Conservation (phyloP, 92 coral and sea anemone species). For the Bergia sp. region DNA sequence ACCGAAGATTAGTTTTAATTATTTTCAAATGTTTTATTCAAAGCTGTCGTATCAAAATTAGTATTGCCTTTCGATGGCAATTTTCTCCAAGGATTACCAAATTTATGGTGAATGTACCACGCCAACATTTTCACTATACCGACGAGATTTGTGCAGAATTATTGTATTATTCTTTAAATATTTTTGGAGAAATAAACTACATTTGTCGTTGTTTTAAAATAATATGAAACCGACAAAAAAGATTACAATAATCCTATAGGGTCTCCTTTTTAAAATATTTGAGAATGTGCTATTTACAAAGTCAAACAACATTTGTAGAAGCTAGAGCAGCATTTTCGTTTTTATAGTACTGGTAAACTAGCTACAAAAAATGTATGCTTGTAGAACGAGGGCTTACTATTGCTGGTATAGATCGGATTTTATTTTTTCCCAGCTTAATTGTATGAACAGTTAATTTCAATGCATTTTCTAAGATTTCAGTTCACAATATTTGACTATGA, state of each 20-base stretch:
- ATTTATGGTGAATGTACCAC: neutral
- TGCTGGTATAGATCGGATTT: neutral
- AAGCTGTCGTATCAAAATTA: too few species aligned
- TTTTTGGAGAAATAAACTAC: neutral
- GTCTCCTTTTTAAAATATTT: too few species aligned
- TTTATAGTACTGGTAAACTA: too few species aligned
- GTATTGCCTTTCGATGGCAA: neutral
- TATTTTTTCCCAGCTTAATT: slow-evolving; percentile 9
- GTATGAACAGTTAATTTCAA: neutral
- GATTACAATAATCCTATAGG: too few species aligned
- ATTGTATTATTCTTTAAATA: neutral
- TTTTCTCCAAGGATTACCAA: slow-evolving; percentile 9
- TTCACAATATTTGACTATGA: neutral
- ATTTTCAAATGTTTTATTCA: too few species aligned
- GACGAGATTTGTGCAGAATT: neutral
- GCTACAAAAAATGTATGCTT: neutral
- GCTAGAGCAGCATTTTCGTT: too few species aligned
- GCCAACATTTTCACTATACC: neutral
- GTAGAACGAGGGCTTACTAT: neutral
- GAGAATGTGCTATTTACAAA: too few species aligned
- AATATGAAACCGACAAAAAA: neutral
- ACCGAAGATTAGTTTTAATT: too few species aligned
- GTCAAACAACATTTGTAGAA: too few species aligned
- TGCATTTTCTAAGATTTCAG: neutral
- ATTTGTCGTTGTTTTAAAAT: neutral